Conservation (phyloP, 2,888 invertebrate genomes). For the Gordius sp. region DNA sequence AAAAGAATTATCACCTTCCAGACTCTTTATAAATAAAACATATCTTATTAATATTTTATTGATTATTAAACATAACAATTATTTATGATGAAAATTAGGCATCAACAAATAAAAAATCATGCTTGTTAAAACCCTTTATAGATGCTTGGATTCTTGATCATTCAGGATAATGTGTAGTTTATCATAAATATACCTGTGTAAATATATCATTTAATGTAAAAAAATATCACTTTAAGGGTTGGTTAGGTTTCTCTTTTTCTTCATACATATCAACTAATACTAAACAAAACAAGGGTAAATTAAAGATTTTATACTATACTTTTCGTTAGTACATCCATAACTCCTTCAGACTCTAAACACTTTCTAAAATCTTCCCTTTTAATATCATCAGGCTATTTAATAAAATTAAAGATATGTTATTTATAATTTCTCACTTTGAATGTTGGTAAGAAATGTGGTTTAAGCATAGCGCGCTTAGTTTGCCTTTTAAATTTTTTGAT, state of each 20-base stretch:
- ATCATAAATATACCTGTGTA: background rate
- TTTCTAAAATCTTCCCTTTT: conserved; percentile 3
- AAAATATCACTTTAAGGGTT: background rate
- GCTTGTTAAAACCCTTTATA: too few relatives aligned
- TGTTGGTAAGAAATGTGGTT: conserved; percentile 10
- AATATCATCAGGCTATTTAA: conserved; percentile 7
- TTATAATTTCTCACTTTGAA: background rate
- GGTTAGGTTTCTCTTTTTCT: conserved; percentile 9
- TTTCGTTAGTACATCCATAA: conserved; percentile 13
- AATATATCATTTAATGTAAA: background rate
- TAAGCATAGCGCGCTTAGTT: too few relatives aligned
- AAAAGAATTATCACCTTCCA: conserved; percentile 12
- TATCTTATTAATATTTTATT: background rate
- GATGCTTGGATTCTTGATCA: too few relatives aligned
- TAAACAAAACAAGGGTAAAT: background rate
- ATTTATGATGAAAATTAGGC: too few relatives aligned
- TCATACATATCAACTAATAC: background rate
- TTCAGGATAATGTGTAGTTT: too few relatives aligned
- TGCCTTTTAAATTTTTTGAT: too few relatives aligned
- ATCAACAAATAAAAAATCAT: too few relatives aligned
- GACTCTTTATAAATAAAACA: background rate
- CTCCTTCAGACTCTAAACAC: conserved; percentile 2
- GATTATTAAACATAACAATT: background rate
- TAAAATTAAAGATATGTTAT: background rate
- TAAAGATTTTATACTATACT: background rate